These are phyloP conservation scores for Caenorhabditis briggsae DNA, from an alignment of 1,140 invertebrate species.

Conservation along the genomic window DNA sequence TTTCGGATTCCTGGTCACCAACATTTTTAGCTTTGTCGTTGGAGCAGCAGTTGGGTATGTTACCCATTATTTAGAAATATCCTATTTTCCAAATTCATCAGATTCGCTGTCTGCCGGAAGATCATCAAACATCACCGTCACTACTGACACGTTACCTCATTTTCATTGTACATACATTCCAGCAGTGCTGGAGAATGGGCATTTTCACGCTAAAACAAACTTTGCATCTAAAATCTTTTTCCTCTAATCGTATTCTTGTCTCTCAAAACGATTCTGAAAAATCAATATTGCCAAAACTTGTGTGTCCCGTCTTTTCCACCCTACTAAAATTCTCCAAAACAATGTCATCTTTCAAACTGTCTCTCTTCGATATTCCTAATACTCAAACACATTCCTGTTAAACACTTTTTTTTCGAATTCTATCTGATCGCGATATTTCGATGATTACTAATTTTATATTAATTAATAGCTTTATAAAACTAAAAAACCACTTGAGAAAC, in stretches of 20 bases:
- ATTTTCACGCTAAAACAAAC: background rate
- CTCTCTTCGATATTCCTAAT: constrained; percentile 21
- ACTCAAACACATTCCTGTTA: constrained; percentile 23
- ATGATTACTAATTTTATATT: background rate
- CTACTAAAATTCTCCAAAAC: background rate
- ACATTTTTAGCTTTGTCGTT: constrained; percentile 88
- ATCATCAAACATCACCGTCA: constrained; percentile 58
- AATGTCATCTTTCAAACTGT: constrained; percentile 41
- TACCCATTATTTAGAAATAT: background rate
- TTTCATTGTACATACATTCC: constrained; percentile 23
- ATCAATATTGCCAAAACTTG: background rate
- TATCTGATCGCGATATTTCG: constrained; percentile 6
- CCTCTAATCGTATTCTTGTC: background rate
- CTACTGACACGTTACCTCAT: background rate
- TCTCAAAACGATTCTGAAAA: constrained; percentile 12
- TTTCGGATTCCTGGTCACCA: constrained; percentile 89
- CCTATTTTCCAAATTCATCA: background rate
- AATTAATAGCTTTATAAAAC: background rate
- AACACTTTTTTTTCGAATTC: background rate
- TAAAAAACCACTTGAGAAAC: background rate
- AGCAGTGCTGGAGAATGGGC: constrained; percentile 39
- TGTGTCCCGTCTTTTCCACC: background rate
- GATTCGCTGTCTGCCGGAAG: constrained; percentile 62
- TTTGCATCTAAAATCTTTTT: background rate
- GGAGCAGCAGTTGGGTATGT: constrained; percentile 90